Evolutionary conservation across 2,888 invertebrate genomes (phyloP), one percentile per base, ranked within the genome.

Genomic region (Balanococcus diminutus): DNA sequence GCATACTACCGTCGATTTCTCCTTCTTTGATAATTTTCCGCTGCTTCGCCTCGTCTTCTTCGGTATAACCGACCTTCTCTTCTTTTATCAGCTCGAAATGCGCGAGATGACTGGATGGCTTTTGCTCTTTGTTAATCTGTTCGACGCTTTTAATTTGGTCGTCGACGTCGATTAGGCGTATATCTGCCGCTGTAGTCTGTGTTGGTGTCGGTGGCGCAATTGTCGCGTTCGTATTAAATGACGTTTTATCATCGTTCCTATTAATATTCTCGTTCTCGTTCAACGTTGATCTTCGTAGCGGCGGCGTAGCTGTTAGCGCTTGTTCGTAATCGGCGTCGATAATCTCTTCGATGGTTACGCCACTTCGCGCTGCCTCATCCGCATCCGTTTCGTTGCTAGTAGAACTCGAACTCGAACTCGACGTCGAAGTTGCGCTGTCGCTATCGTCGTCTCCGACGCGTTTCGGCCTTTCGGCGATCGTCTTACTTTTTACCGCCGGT

Each of bases 1-100:
- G 86, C 16, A 82, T 11, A 25, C 86, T 61, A 6, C 82, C 86
- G 6, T 82, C 86, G n/a, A 82, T 42, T 67, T 86, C 86, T n/a
- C 86, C 86, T 42, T 39, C 72, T 46, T 82, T n/a, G 8, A 82
- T 31, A 16, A 86, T 25, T 82, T 82, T 86, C 39, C 82, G 42
- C 28, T 46, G 28, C 19, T 25, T 61, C 8, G 8, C 46, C 1
- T 81, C 67, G n/a, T n/a, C 19, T 6, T 46, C n/a, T 46, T 16
- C 32, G 8, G 81, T 22, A 14, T n/a, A n/a, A n/a, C 28, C 1
- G 14, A 6, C 11, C 28, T 9, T 51, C 32, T 75, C 25, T 75
- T 72, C 46, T 28, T 16, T 19, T 31, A 31, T 16, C 82, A 31
- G 28, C 6, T 51, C 31, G 28, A 82, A 51, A 39, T 25, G 1